A percentile compares a stretch with the other conserved stretches of the same genome.
Evolutionary conservation across 1,140 invertebrate genomes (phyloP).

Genomic region (Heliothis virescens): DNA sequence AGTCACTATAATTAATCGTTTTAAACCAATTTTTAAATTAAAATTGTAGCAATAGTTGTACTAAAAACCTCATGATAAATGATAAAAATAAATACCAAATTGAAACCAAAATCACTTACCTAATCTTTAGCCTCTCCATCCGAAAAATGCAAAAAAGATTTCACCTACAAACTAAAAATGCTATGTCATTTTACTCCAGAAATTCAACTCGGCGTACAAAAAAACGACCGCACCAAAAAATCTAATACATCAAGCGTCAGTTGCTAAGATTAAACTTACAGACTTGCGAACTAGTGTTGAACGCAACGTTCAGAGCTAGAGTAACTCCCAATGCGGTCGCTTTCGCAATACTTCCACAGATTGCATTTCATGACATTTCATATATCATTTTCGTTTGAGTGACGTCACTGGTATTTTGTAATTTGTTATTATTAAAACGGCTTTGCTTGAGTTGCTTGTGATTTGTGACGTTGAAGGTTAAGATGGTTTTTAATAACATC

Average conservation of each 20-base stretch:
- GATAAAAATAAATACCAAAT: too few relatives aligned
- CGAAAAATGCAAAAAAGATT: too few relatives aligned
- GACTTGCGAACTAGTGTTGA: conserved; percentile 15
- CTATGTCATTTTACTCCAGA: not conserved
- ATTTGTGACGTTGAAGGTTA: not conserved
- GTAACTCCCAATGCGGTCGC: conserved; percentile 38
- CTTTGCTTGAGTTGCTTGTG: not conserved
- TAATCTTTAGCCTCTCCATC: too few relatives aligned
- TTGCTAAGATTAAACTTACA: not conserved
- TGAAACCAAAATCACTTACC: too few relatives aligned
- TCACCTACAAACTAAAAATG: not conserved
- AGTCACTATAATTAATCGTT: too few relatives aligned
- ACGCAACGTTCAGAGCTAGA: not conserved
- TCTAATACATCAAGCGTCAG: not conserved
- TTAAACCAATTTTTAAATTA: too few relatives aligned
- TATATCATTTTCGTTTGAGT: conserved; percentile 53
- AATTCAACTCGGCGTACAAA: not conserved
- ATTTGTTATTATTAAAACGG: conserved; percentile 30
- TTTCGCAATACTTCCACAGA: conserved; percentile 56
- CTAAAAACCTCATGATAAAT: too few relatives aligned
- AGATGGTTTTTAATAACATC: not conserved
- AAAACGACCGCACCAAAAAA: not conserved
- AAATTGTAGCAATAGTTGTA: too few relatives aligned
- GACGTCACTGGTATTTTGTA: conserved; percentile 47
- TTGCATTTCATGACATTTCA: conserved; percentile 59